A percentile compares a stretch with the other conserved stretches of the same genome.
These are phyloP conservation scores for Ostrea edulis DNA, from an alignment of 1,140 invertebrate species.

Conservation along the genomic window DNA sequence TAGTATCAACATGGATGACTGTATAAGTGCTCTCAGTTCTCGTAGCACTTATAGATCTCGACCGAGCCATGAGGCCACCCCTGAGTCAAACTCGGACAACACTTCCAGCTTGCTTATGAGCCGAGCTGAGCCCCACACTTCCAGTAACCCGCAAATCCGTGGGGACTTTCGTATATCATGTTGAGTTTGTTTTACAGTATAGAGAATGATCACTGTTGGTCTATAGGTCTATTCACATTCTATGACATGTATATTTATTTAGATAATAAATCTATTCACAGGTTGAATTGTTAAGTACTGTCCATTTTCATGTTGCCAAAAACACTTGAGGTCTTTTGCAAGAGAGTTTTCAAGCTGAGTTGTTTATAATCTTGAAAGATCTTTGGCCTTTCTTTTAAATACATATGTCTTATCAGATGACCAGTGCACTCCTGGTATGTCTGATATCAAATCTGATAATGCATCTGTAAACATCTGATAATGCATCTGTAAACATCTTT, in stretches of 20 bases:
- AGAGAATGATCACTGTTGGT: slow-evolving; percentile 5
- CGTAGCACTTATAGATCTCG: slow-evolving; percentile 23
- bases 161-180: slow-evolving; percentile 40
- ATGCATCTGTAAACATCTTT: no score
- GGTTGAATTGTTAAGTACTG: not conserved
- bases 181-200: not conserved
- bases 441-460: no score
- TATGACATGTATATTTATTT: slow-evolving; percentile 37
- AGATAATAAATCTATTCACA: slow-evolving; percentile 30
- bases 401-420: no score
- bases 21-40: slow-evolving; percentile 18
- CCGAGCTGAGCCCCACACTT: slow-evolving; percentile 31
- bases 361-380: no score
- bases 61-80: slow-evolving; percentile 35
- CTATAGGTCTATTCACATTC: not conserved
- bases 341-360: no score
- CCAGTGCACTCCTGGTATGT: no score
- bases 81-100: slow-evolving; percentile 40
- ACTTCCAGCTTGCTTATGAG: slow-evolving; percentile 26
- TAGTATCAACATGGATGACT: slow-evolving; percentile 32
- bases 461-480: no score
- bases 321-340: no score
- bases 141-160: slow-evolving; percentile 28
- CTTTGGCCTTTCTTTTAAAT: no score
- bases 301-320: no score